Evolutionary conservation across 2,113 vertebrate species (phyloP).

Genomic region (Pholis gunnellus): DNA sequence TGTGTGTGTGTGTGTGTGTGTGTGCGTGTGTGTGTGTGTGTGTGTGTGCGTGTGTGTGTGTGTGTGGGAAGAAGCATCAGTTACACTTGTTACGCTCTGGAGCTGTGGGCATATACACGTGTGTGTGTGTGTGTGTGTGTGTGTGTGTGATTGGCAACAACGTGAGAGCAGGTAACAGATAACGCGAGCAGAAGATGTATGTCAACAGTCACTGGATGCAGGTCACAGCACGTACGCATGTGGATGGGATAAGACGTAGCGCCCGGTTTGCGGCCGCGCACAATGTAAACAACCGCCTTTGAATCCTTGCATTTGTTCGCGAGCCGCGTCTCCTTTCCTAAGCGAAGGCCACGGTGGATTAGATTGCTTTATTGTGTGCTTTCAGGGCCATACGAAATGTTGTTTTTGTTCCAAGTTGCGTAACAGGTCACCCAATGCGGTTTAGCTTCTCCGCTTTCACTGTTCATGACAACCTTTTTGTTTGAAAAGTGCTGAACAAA

Average conservation of each 20-base stretch:
- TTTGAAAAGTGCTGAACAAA: too few relatives aligned
- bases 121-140: background rate
- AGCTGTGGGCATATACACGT: background rate
- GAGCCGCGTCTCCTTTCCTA: slow-evolving; percentile 1
- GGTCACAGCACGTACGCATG: background rate
- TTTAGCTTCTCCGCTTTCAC: slow-evolving; percentile 42
- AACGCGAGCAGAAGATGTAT: slow-evolving; percentile 31
- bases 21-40: too few relatives aligned
- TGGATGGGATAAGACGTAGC: background rate
- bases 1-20: slow-evolving; percentile 5
- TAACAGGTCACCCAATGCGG: slow-evolving; percentile 40
- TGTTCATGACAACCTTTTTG: too few relatives aligned
- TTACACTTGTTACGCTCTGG: slow-evolving; percentile 32
- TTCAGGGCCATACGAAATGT: slow-evolving; percentile 14
- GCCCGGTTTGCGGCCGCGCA: background rate
- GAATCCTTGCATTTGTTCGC: slow-evolving; percentile 1
- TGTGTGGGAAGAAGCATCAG: slow-evolving; percentile 21
- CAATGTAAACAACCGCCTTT: slow-evolving; percentile 4
- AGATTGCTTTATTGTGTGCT: background rate
- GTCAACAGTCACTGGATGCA: slow-evolving; percentile 7
- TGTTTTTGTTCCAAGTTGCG: slow-evolving; percentile 17
- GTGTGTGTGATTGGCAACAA: slow-evolving; percentile 21
- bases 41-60: too few relatives aligned
- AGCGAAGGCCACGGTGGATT: slow-evolving; percentile 22
- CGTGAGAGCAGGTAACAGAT: slow-evolving; percentile 3